These are phyloP conservation scores for Eretmochelys imbricata DNA, from an alignment of 2,113 vertebrate species.

Conservation along the genomic window DNA sequence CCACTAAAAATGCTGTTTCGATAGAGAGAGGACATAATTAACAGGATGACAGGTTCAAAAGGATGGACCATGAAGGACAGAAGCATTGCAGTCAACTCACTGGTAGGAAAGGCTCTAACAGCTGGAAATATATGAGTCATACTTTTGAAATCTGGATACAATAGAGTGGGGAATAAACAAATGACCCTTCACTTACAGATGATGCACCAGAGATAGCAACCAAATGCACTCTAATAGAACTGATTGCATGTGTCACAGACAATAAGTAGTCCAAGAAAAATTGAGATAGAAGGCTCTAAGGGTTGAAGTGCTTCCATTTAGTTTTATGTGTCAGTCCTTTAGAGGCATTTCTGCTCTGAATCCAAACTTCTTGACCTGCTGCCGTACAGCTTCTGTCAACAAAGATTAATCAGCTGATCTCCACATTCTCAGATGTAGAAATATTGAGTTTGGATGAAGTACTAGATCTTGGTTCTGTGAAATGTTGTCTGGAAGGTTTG, in stretches of 20 bases:
- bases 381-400: background rate
- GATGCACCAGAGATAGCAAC: background rate
- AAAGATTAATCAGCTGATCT: background rate
- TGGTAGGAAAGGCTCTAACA: background rate
- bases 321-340: background rate
- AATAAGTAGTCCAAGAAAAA: background rate
- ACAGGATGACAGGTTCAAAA: background rate
- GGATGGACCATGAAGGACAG: background rate
- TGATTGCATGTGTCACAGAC: too few relatives aligned
- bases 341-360: background rate
- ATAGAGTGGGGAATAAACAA: background rate
- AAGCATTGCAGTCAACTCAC: background rate
- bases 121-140: background rate
- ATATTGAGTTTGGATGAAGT: background rate
- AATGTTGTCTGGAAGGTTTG: background rate
- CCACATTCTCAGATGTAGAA: background rate
- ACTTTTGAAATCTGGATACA: background rate
- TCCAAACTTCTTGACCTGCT: background rate
- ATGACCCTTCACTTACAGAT: background rate
- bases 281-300: background rate
- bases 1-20: background rate
- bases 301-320: background rate
- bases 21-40: background rate
- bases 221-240: background rate
- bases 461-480: background rate